Evolutionary conservation across 2,888 invertebrate species (phyloP), one percentile per base, ranked within the genome.

Genomic region (Tubulanus polymorphus): DNA sequence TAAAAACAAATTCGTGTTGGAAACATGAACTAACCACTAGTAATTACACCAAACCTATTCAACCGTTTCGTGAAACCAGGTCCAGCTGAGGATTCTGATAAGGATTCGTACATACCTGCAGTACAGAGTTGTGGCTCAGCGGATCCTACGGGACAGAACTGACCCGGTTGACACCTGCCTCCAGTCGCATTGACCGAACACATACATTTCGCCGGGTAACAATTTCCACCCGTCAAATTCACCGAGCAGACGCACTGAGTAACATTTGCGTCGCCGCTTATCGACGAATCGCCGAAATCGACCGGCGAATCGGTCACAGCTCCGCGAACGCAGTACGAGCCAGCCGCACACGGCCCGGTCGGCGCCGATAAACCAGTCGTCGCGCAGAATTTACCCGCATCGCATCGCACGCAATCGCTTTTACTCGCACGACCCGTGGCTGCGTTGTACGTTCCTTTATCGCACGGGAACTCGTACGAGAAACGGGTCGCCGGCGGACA

Each of bases 251-350:
- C 55, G 28, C 45, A 37, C 18, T 53, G 59, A n/a, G 70, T 65
- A 56, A 63, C 63, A 59, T 72, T 74, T n/a, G n/a, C n/a, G n/a
- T n/a, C n/a, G n/a, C n/a, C n/a, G n/a, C n/a, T n/a, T n/a, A n/a
- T n/a, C 6, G 20, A 8, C 15, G 41, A 23, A 3, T 18, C 23
- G 6, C 69, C 73, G 20, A 68, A 65, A 46, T 73, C 72, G 15
- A 68, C 64, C 1, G 76, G 76, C 45, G 61, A 63, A 48, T 54
- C 54, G 5, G 68, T 62, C 69, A 69, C 70, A 0, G 76, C 72
- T n/a, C 72, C 75, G 15, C 69, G 51, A 5, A 68, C 55, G 63
- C 76, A 76, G 61, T 73, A 76, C 73, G 72, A 76, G 45, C 76
- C 76, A 12, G 63, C 65, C 41, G 57, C 55, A 63, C 76, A 76